These are phyloP conservation scores for Sialia sialis DNA, from an alignment of 2,113 vertebrate genomes.

Conservation along the genomic window DNA sequence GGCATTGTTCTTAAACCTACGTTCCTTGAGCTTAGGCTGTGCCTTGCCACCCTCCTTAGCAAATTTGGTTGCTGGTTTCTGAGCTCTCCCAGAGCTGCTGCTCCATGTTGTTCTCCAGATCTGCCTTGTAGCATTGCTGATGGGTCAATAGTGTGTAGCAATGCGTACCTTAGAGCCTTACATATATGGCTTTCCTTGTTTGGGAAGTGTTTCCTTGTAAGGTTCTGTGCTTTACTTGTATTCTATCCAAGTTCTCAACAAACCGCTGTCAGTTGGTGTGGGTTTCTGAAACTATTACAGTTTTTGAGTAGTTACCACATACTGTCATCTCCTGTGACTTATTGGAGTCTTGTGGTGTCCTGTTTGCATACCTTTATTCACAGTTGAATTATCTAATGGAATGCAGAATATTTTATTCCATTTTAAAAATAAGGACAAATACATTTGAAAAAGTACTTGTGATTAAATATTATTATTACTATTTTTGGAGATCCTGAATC, in stretches of 20 bases:
- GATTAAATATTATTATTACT: background rate
- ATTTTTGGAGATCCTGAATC: background rate
- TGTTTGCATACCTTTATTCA: background rate
- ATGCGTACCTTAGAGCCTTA: too few species aligned
- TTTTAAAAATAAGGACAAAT: background rate
- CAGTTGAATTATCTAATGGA: background rate
- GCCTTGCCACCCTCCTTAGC: fast-evolving
- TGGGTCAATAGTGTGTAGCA: background rate
- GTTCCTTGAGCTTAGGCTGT: background rate
- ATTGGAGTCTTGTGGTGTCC: background rate
- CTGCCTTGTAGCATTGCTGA: background rate
- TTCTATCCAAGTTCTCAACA: background rate
- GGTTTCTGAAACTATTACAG: background rate
- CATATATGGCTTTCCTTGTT: background rate
- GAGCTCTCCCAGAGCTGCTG: background rate
- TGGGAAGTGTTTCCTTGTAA: background rate
- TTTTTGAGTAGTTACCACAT: background rate
- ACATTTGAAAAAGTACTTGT: background rate
- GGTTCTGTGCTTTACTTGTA: background rate
- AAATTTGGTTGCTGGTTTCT: background rate
- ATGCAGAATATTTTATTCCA: background rate
- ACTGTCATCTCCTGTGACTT: background rate
- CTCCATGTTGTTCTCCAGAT: too few species aligned
- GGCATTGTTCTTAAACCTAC: fast-evolving
- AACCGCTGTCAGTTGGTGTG: background rate